Conservation (phyloP, 2,113 vertebrate species). For the Planiliza haematocheilus region DNA sequence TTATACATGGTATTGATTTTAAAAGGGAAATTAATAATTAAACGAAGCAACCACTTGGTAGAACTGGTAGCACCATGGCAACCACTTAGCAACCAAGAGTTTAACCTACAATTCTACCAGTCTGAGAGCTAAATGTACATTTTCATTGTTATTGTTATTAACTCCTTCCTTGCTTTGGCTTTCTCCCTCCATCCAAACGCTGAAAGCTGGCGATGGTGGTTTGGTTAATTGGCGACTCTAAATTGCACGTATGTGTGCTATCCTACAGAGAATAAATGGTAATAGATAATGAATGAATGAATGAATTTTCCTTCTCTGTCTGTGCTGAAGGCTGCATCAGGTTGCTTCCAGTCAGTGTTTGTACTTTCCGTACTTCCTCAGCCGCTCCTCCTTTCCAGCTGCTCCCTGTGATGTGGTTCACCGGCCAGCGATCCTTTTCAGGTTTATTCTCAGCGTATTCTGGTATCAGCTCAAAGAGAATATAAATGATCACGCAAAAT, state of each 20-base stretch:
- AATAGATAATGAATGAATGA: too few relatives aligned
- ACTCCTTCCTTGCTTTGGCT: too few relatives aligned
- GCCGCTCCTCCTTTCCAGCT: too few relatives aligned
- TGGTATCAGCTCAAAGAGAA: not conserved
- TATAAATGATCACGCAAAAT: not conserved
- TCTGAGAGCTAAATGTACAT: not conserved
- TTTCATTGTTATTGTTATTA: not conserved
- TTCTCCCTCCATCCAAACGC: too few relatives aligned
- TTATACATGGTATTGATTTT: conserved; percentile 16
- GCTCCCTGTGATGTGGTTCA: not conserved
- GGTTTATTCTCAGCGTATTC: not conserved
- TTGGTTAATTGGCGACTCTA: too few relatives aligned
- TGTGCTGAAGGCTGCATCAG: too few relatives aligned
- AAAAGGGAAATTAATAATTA: conserved; percentile 24
- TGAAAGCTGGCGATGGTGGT: too few relatives aligned
- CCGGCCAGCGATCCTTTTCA: not conserved
- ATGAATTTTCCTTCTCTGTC: too few relatives aligned
- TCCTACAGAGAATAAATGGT: too few relatives aligned
- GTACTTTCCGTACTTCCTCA: too few relatives aligned
- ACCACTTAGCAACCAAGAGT: not conserved
- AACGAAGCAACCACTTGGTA: conserved; percentile 2
- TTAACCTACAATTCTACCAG: not conserved
- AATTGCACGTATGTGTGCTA: too few relatives aligned
- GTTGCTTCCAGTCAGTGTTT: too few relatives aligned
- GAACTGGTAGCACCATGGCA: conserved; percentile 15